Evolutionary conservation across 1,140 invertebrate species (phyloP).

Genomic region (Trichonephila clavata): DNA sequence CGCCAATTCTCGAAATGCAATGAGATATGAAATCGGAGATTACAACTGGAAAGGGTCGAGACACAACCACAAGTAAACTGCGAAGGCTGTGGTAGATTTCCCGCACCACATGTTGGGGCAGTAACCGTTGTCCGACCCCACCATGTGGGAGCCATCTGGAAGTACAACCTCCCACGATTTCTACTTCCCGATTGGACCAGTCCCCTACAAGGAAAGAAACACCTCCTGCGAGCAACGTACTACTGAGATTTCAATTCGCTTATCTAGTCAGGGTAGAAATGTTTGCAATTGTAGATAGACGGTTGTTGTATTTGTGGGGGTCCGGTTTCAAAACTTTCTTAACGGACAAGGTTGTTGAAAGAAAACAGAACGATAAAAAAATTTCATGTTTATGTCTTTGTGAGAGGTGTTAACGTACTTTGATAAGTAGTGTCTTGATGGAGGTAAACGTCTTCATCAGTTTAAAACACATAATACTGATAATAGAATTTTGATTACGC

Average conservation of each 20-base stretch:
- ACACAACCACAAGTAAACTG: neutral
- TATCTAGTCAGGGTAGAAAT: conserved; percentile 21
- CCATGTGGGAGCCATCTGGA: conserved; percentile 72
- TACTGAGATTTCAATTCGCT: neutral
- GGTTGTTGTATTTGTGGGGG: neutral
- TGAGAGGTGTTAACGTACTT: neutral
- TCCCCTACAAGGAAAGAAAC: conserved; percentile 54
- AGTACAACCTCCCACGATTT: conserved; percentile 68
- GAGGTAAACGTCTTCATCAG: too few species aligned
- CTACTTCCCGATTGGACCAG: conserved; percentile 42
- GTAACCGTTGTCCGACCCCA: conserved; percentile 60
- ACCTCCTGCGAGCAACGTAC: conserved; percentile 25
- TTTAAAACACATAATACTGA: too few species aligned
- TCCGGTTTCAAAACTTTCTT: conserved; percentile 30
- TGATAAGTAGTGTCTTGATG: too few species aligned
- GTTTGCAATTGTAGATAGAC: conserved; percentile 1
- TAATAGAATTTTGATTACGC: too few species aligned
- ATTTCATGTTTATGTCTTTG: neutral
- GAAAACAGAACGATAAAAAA: neutral
- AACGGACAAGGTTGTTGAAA: neutral
- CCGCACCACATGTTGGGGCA: conserved; percentile 45
- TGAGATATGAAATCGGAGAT: neutral
- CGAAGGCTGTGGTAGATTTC: conserved; percentile 29
- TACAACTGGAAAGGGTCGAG: neutral
- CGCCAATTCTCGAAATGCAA: neutral